Evolutionary conservation across 2,113 vertebrate genomes (phyloP).

Genomic region (Delphinapterus leucas): DNA sequence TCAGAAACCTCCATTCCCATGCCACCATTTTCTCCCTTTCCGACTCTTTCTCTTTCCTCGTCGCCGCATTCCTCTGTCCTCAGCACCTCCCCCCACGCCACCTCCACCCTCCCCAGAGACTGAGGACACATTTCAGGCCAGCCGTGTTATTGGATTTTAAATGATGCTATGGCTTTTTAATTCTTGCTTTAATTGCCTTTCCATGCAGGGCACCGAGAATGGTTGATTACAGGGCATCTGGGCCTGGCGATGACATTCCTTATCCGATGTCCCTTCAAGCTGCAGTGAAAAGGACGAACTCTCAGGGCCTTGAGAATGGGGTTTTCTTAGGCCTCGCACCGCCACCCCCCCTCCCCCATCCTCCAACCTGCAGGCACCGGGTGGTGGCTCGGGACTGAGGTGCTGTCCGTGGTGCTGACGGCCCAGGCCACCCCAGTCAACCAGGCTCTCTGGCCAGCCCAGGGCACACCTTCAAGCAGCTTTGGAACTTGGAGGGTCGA

Average conservation of each 20-base stretch:
- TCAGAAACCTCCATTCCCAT: neutral
- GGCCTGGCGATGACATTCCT: conserved; percentile 22
- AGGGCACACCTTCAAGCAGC: neutral
- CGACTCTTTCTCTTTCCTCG: neutral
- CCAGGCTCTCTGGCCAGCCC: neutral
- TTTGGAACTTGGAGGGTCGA: neutral
- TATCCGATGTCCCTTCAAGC: neutral
- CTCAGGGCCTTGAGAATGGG: neutral
- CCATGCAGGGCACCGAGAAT: conserved; percentile 37
- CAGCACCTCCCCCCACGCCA: neutral
- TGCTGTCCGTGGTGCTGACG: conserved; percentile 57
- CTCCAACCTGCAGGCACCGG: neutral
- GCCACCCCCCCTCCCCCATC: rapidly evolving
- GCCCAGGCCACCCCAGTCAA: neutral
- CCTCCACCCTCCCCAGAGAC: conserved; percentile 39
- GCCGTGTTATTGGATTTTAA: conserved; percentile 69
- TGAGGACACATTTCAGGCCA: conserved; percentile 48
- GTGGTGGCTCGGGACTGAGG: rapidly evolving
- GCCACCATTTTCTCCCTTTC: neutral
- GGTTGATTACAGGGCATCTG: conserved; percentile 64
- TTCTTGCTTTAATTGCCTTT: conserved; percentile 73
- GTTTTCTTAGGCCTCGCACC: neutral
- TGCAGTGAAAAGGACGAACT: neutral
- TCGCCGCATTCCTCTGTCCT: neutral
- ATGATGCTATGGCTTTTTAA: conserved; percentile 69